Percentiles rank a stretch among this genome's conserved stretches.
Evolutionary conservation across 2,888 invertebrate species (phyloP).

Genomic region (Sicus ferrugineus): DNA sequence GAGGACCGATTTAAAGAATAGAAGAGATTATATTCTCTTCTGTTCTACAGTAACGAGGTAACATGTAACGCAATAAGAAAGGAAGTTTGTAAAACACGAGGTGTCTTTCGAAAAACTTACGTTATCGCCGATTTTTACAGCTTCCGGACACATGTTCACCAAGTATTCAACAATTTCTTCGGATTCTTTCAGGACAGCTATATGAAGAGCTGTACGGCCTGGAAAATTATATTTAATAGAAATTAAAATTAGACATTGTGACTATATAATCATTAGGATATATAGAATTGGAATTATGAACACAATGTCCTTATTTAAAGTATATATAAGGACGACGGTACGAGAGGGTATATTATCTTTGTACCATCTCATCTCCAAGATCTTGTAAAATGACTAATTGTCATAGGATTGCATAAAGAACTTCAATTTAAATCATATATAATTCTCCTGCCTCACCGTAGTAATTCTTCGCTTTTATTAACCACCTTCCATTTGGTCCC

Average conservation of each 20-base stretch:
- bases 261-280: background rate
- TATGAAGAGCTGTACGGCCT: slow-evolving; percentile 82
- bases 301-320: background rate
- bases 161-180: slow-evolving; percentile 83
- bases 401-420: too few species aligned
- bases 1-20: too few species aligned
- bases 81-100: too few species aligned
- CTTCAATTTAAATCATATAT: background rate
- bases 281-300: background rate
- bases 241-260: background rate
- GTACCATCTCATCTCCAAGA: background rate
- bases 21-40: too few species aligned
- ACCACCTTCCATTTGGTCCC: slow-evolving; percentile 58
- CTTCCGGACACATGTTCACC: slow-evolving; percentile 75
- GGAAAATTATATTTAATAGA: background rate
- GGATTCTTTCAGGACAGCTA: slow-evolving; percentile 84
- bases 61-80: too few species aligned
- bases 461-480: slow-evolving; percentile 62
- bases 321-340: background rate
- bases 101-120: slow-evolving; percentile 68
- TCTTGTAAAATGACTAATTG: too few species aligned
- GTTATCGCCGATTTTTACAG: slow-evolving; percentile 82
- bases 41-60: too few species aligned
- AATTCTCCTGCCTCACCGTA: slow-evolving; percentile 53
- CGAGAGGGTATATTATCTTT: background rate